Evolutionary conservation across 2,797 vertebrate genomes (phyloP).

Genomic region (Centroberyx gerrardi): DNA sequence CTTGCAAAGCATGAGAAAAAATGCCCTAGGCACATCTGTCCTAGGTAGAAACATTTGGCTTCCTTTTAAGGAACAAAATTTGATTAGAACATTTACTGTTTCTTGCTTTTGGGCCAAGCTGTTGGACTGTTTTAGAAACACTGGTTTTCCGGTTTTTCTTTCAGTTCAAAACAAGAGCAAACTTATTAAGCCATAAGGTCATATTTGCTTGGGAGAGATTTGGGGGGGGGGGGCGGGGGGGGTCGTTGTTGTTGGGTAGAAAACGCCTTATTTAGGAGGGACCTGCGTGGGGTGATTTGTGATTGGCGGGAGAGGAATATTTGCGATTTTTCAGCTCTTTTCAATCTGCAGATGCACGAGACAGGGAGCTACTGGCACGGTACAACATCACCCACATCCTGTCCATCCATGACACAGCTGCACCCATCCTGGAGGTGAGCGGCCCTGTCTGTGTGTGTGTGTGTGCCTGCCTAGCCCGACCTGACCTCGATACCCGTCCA

Average conservation of each 20-base stretch:
- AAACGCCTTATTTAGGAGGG: slow-evolving; percentile 67
- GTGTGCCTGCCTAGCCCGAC: background rate
- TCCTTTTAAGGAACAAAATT: slow-evolving; percentile 88
- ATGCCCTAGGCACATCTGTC: slow-evolving; percentile 82
- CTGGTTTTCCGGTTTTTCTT: slow-evolving; percentile 91
- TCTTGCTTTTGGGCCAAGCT: slow-evolving; percentile 88
- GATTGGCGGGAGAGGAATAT: slow-evolving; percentile 37
- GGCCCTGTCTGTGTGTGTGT: background rate
- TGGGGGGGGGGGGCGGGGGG: slow-evolving; percentile 53
- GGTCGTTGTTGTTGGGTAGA: slow-evolving; percentile 66
- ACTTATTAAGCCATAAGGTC: slow-evolving; percentile 68
- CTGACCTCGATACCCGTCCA: slow-evolving; percentile 1
- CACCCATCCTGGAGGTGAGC: slow-evolving; percentile 94
- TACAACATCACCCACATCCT: slow-evolving; percentile 96
- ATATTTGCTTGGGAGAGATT: slow-evolving; percentile 75
- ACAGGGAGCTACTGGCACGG: slow-evolving; percentile 81
- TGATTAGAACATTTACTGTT: slow-evolving; percentile 88
- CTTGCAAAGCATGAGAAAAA: slow-evolving; percentile 73
- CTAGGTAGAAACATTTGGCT: slow-evolving; percentile 81
- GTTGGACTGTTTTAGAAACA: slow-evolving; percentile 88
- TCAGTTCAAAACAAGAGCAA: slow-evolving; percentile 85
- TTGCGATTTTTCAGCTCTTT: slow-evolving; percentile 38
- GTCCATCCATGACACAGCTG: slow-evolving; percentile 91
- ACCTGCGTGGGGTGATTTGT: slow-evolving; percentile 27
- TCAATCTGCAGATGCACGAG: slow-evolving; percentile 87